Evolutionary conservation across 2,113 vertebrate species (phyloP).

Genomic region (Marmota flaviventris): DNA sequence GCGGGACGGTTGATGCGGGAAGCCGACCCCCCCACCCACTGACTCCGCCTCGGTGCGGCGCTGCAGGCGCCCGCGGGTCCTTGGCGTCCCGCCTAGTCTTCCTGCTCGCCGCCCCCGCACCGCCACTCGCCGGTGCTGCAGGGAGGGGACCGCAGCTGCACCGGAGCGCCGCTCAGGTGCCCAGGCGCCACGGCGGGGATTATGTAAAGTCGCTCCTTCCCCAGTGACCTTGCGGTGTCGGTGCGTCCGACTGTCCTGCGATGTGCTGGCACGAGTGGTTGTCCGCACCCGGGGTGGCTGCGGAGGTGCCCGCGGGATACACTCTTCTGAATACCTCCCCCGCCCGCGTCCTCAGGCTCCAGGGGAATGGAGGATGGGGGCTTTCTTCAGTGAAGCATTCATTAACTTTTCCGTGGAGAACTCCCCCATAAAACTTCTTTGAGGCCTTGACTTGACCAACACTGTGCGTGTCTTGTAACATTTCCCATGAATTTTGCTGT

Average conservation of each 20-base stretch:
- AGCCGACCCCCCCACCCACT: not conserved
- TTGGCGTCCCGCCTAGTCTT: not conserved
- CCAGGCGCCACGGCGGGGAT: slow-evolving; percentile 19
- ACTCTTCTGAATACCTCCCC: not conserved
- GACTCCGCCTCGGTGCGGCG: not conserved
- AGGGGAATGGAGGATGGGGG: not conserved
- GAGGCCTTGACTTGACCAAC: not conserved
- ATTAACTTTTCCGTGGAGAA: slow-evolving; percentile 69
- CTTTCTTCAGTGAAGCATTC: not conserved
- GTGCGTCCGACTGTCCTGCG: slow-evolving; percentile 9
- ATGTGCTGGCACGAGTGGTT: not conserved
- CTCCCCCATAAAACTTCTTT: slow-evolving; percentile 13
- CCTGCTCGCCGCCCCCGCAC: not conserved
- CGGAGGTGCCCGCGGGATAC: not conserved
- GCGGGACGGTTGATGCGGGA: not conserved
- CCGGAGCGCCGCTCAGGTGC: not conserved
- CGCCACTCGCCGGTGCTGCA: not conserved
- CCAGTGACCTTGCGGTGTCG: slow-evolving; percentile 77
- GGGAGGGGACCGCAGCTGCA: not conserved
- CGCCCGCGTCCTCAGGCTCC: not conserved
- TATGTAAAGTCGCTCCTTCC: slow-evolving; percentile 70
- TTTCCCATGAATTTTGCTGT: not conserved
- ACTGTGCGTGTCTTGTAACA: not conserved
- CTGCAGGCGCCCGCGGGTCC: not conserved
- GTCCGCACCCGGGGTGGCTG: not conserved